phyloP scores from a whole-genome alignment of 2,797 vertebrate genomes.

The Dendrocincla fuliginosa region DNA sequence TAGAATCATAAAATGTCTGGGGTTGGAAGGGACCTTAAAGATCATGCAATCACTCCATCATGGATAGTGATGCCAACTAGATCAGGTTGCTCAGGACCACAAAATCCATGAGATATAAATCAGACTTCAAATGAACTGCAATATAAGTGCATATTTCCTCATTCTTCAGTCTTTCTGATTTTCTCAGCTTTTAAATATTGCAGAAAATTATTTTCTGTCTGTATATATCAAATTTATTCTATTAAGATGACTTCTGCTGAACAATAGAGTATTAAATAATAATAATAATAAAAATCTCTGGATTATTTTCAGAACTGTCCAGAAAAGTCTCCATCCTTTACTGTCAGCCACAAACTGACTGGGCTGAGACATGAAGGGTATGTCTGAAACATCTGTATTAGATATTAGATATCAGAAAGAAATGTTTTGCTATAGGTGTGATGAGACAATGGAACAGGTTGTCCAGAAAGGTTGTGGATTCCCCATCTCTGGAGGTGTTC shows the following conservation, averaged over 20 bases:
- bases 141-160: not conserved
- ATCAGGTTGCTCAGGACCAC: not conserved
- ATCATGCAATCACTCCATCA: not conserved
- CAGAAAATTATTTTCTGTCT: not conserved
- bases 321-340: not conserved
- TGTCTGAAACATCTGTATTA: rapidly evolving
- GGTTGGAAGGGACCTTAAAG: not conserved
- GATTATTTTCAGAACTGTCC: not conserved
- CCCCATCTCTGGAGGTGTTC: not conserved
- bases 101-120: not conserved
- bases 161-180: not conserved
- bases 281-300: not conserved
- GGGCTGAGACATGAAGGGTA: not conserved
- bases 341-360: not conserved
- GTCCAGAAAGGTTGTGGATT: not conserved
- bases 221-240: not conserved
- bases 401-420: not conserved
- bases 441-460: not conserved
- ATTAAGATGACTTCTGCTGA: not conserved
- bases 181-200: not conserved
- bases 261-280: not conserved
- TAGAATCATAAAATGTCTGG: not conserved
- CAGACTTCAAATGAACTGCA: not conserved
- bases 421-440: not conserved
- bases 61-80: not conserved